A percentile compares a stretch with the other conserved stretches of the same genome.
Conservation (phyloP, 2,113 vertebrate genomes). For the Antigone vipio region DNA sequence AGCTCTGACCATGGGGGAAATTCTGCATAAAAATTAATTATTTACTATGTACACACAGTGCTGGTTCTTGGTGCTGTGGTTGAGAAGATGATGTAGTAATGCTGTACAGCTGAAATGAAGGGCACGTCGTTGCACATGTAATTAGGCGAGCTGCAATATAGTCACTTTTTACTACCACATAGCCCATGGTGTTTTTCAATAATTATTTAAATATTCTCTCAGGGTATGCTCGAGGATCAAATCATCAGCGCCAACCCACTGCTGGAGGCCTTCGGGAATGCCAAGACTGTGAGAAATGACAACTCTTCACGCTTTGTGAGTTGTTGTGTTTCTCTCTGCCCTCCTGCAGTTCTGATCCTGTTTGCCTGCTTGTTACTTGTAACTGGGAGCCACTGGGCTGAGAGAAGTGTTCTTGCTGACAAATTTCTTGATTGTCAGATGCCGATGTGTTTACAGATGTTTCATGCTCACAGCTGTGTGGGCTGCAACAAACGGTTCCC, state of each 20-base stretch:
- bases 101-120: not conserved
- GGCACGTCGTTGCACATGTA: not conserved
- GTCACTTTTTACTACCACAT: not conserved
- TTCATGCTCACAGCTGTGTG: not conserved
- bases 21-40: not conserved
- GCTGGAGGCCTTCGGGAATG: slow-evolving; percentile 87
- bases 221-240: slow-evolving; percentile 87
- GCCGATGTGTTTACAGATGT: not conserved
- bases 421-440: not conserved
- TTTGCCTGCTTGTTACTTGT: not conserved
- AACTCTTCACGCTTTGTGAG: slow-evolving; percentile 90
- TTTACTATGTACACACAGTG: not conserved
- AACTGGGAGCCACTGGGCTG: not conserved
- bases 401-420: not conserved
- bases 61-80: not conserved
- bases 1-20: not conserved
- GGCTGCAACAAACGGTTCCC: not conserved
- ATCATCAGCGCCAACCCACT: slow-evolving; percentile 83
- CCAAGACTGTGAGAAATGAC: slow-evolving; percentile 88
- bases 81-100: not conserved
- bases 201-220: not conserved
- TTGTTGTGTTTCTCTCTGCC: slow-evolving; percentile 16
- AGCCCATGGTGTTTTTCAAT: not conserved
- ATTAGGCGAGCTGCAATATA: not conserved
- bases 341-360: not conserved